These are phyloP conservation scores for Sicus ferrugineus DNA, from an alignment of 2,888 invertebrate genomes.

Conservation along the genomic window DNA sequence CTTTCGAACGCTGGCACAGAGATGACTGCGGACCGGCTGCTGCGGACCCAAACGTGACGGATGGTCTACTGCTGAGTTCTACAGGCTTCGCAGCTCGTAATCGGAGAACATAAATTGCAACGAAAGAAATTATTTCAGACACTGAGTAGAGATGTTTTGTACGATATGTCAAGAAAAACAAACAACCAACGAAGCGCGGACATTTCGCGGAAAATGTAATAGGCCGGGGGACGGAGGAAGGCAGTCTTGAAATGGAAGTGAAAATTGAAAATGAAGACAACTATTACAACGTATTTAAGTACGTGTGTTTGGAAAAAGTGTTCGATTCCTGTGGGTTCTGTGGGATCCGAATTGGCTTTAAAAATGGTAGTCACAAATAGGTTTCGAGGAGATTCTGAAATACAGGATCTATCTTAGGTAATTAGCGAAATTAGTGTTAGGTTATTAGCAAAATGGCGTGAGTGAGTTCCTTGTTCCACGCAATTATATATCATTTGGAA, in stretches of 20 bases:
- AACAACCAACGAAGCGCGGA: background rate
- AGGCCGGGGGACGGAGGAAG: background rate
- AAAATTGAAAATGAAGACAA: background rate
- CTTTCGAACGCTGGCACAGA: background rate
- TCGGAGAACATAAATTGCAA: slow-evolving; percentile 44
- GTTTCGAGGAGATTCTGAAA: too few relatives aligned
- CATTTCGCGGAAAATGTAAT: slow-evolving; percentile 10
- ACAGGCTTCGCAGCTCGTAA: slow-evolving; percentile 37
- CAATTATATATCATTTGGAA: too few relatives aligned
- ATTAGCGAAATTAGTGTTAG: too few relatives aligned
- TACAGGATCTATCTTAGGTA: too few relatives aligned
- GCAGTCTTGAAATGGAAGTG: background rate
- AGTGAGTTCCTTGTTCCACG: too few relatives aligned
- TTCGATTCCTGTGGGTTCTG: background rate
- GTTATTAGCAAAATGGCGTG: too few relatives aligned
- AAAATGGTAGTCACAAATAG: too few relatives aligned
- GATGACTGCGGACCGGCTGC: background rate
- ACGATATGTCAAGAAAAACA: slow-evolving; percentile 4
- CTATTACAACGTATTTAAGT: background rate
- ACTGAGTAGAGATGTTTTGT: slow-evolving; percentile 8
- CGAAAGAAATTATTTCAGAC: slow-evolving; percentile 18
- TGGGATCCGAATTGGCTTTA: too few relatives aligned
- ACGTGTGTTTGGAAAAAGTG: background rate
- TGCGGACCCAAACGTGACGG: background rate
- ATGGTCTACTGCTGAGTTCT: slow-evolving; percentile 15